Evolutionary conservation across 2,888 invertebrate species (phyloP).

Genomic region (Dryadula phaetusa): DNA sequence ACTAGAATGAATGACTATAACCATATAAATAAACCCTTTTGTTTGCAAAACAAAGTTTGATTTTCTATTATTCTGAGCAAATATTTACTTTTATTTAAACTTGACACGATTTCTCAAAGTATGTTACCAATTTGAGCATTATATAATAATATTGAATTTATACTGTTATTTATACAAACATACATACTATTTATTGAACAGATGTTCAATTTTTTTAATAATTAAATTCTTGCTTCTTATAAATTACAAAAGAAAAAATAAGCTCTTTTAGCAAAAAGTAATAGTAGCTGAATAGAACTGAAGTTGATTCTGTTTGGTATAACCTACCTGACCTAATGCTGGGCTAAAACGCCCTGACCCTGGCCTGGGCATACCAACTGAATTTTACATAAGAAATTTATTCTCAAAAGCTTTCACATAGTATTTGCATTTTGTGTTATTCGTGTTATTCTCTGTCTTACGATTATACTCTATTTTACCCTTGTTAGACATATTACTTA

Average conservation of each 20-base stretch:
- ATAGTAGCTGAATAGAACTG: background rate
- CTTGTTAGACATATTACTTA: too few species aligned
- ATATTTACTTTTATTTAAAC: slow-evolving; percentile 36
- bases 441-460: background rate
- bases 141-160: slow-evolving; percentile 14
- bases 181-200: background rate
- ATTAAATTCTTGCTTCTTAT: background rate
- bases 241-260: background rate
- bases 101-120: slow-evolving; percentile 32
- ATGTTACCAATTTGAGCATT: slow-evolving; percentile 19
- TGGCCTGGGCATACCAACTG: slow-evolving; percentile 1
- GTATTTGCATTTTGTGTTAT: slow-evolving; percentile 1
- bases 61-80: slow-evolving; percentile 34
- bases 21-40: slow-evolving; percentile 28
- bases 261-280: background rate
- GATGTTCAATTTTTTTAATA: background rate
- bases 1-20: slow-evolving; percentile 18
- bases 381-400: slow-evolving; percentile 4
- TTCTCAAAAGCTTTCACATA: background rate
- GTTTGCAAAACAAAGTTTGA: slow-evolving; percentile 37
- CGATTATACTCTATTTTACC: too few species aligned
- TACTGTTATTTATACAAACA: background rate
- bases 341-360: background rate
- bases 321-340: background rate
- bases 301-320: background rate